phyloP scores from a whole-genome alignment of 2,888 invertebrate genomes.

The Lithophane ornitopus region DNA sequence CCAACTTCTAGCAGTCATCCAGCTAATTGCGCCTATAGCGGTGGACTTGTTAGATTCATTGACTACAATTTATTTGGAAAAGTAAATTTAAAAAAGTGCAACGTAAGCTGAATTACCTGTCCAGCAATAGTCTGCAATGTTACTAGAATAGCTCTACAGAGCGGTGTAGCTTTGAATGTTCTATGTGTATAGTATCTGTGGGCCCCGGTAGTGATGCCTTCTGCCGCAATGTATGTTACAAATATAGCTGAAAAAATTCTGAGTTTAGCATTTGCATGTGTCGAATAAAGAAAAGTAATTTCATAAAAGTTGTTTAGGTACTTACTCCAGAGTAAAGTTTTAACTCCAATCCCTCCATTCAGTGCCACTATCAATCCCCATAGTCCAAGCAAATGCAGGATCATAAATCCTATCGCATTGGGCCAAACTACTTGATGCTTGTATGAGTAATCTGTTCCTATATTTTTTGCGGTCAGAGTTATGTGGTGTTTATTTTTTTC shows the following conservation, averaged over 20 bases:
- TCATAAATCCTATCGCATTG: slow-evolving; percentile 91
- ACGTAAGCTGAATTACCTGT: slow-evolving; percentile 41
- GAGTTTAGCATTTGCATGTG: not conserved
- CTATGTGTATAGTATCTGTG: slow-evolving; percentile 95
- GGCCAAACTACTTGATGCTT: slow-evolving; percentile 91
- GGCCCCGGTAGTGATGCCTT: slow-evolving; percentile 94
- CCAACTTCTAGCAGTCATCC: not conserved
- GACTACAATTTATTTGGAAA: not conserved
- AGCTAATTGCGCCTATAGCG: not conserved
- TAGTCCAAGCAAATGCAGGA: slow-evolving; percentile 86
- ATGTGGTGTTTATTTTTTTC: slow-evolving; percentile 80
- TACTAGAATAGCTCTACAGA: slow-evolving; percentile 91
- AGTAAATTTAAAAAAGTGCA: not conserved
- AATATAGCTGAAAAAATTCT: slow-evolving; percentile 45
- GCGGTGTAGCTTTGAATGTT: slow-evolving; percentile 93
- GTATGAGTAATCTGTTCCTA: slow-evolving; percentile 76
- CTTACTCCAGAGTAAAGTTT: slow-evolving; percentile 64
- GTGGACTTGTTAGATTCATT: not conserved
- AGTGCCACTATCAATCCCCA: slow-evolving; percentile 80
- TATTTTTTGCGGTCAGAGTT: slow-evolving; percentile 20
- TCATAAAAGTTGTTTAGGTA: not conserved
- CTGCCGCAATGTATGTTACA: slow-evolving; percentile 72
- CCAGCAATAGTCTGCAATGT: slow-evolving; percentile 90
- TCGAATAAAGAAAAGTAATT: not conserved
- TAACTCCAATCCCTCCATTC: slow-evolving; percentile 60